Evolutionary conservation across 1,140 invertebrate genomes (phyloP).

Genomic region (Cephus cinctus): DNA sequence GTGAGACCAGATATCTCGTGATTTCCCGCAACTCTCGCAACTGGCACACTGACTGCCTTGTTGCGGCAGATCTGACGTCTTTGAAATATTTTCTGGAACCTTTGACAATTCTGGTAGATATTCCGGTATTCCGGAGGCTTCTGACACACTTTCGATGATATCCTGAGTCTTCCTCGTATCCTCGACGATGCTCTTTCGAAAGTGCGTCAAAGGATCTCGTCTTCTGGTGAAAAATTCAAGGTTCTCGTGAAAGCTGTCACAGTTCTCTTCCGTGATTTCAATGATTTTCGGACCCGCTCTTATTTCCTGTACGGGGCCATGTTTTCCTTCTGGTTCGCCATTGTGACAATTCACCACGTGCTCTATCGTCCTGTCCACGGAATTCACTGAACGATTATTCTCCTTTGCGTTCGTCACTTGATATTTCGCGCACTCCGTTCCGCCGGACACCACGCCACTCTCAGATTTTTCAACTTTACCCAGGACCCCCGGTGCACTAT

Average conservation of each 20-base stretch:
- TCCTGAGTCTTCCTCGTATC: slow-evolving; percentile 7
- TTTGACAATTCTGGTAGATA: not conserved
- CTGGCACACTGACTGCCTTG: slow-evolving; percentile 11
- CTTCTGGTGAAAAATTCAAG: slow-evolving; percentile 47
- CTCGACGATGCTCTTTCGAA: slow-evolving; percentile 10
- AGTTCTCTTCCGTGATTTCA: slow-evolving; percentile 50
- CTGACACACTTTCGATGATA: not conserved
- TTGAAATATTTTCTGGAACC: not conserved
- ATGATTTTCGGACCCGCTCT: slow-evolving; percentile 37
- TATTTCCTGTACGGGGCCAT: slow-evolving; percentile 16
- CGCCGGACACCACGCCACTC: slow-evolving; percentile 40
- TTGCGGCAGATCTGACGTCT: not conserved
- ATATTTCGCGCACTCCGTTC: slow-evolving; percentile 35
- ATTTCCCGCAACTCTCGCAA: slow-evolving; percentile 18
- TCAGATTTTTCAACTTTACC: slow-evolving; percentile 41
- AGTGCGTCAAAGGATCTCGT: slow-evolving; percentile 22
- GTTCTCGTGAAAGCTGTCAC: slow-evolving; percentile 51
- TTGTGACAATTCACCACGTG: slow-evolving; percentile 36
- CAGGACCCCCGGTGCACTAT: slow-evolving; percentile 22
- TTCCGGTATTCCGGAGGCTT: not conserved
- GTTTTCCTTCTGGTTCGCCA: slow-evolving; percentile 3
- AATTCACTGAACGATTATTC: no score
- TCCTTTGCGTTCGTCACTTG: no score
- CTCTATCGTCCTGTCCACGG: slow-evolving; percentile 43
- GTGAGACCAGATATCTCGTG: not conserved